Percentiles rank a stretch among this genome's conserved stretches.
Conservation (phyloP, 2,888 invertebrate genomes). For the Latheticus oryzae region DNA sequence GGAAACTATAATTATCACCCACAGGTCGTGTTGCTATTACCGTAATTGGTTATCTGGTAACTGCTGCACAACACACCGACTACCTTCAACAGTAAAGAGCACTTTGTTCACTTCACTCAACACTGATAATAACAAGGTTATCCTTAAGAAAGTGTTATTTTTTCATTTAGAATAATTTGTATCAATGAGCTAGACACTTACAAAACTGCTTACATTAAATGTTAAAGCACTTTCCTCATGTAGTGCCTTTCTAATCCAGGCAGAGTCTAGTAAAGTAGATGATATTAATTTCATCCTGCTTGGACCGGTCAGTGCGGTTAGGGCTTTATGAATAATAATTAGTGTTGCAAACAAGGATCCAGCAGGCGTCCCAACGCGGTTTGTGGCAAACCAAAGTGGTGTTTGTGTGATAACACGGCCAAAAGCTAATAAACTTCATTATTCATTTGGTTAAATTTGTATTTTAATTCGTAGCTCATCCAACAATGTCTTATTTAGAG, state of each 20-base stretch:
- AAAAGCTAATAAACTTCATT: conserved; percentile 29
- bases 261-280: conserved; percentile 59
- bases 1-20: conserved; percentile 11
- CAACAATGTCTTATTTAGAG: conserved; percentile 3
- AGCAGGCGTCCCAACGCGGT: conserved; percentile 60
- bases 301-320: conserved; percentile 62
- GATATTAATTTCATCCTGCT: conserved; percentile 64
- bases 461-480: background rate
- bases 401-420: conserved; percentile 37
- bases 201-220: conserved; percentile 1
- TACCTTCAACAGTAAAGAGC: conserved; percentile 17
- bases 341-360: conserved; percentile 64
- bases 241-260: conserved; percentile 49
- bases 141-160: background rate
- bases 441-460: conserved; percentile 18
- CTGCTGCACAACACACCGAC: conserved; percentile 14
- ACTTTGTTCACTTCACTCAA: conserved; percentile 16
- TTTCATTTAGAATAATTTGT: background rate
- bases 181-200: no score
- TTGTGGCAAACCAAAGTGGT: conserved; percentile 54
- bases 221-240: conserved; percentile 15
- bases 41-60: conserved; percentile 21
- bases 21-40: conserved; percentile 8
- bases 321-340: conserved; percentile 66
- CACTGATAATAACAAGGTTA: conserved; percentile 3